These are phyloP conservation scores for Neosilurus hyrtlii DNA, from an alignment of 2,797 vertebrate species.

Conservation along the genomic window DNA sequence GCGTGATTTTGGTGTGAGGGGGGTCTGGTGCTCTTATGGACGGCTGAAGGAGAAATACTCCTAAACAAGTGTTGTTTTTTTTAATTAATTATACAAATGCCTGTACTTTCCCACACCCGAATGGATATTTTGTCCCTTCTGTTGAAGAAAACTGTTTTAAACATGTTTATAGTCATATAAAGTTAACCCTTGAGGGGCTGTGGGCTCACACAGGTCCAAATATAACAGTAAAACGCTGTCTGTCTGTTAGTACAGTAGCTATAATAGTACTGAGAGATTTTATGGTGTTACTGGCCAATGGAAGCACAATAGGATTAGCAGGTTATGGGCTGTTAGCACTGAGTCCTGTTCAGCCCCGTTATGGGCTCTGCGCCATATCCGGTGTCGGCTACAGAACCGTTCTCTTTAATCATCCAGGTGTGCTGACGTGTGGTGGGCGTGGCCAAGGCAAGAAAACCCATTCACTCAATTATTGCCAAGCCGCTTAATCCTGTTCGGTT, in stretches of 20 bases:
- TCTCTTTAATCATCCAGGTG: slow-evolving; percentile 30
- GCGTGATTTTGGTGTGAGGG: too few relatives aligned
- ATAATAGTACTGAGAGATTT: not conserved
- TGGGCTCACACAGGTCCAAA: not conserved
- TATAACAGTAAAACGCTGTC: not conserved
- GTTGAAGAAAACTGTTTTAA: not conserved
- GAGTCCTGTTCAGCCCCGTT: not conserved
- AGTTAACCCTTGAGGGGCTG: not conserved
- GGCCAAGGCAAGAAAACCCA: not conserved
- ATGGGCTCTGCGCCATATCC: not conserved
- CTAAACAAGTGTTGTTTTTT: not conserved
- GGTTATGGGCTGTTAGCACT: slow-evolving; percentile 10
- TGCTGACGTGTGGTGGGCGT: slow-evolving; percentile 32
- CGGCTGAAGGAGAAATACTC: not conserved
- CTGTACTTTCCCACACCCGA: not conserved
- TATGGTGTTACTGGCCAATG: slow-evolving; percentile 9
- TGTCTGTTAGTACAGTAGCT: not conserved
- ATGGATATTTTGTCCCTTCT: not conserved
- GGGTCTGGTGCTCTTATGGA: too few relatives aligned
- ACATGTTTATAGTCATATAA: not conserved
- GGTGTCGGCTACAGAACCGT: not conserved
- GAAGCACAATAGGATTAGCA: not conserved
- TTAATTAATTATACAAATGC: too few relatives aligned
- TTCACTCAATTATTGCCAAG: too few relatives aligned
- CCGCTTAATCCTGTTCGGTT: too few relatives aligned